Base-by-base conservation (phyloP, 1,140 invertebrate species). In the Monochamus saltuarius region DNA sequence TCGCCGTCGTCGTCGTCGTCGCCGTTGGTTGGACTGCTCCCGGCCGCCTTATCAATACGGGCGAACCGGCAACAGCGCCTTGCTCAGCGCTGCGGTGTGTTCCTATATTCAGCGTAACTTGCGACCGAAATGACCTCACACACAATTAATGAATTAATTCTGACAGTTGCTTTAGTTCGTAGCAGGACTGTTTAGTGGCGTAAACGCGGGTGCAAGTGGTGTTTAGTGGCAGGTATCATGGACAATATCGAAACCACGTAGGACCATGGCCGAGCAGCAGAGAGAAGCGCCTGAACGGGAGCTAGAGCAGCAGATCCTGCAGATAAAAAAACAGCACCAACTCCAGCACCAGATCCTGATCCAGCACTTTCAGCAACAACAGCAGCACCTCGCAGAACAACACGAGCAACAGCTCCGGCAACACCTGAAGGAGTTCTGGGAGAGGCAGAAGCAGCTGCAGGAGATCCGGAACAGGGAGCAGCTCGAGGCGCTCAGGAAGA, bases 401-500 rank as follows among this genome's bases (percentile, higher is more conserved):
- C 87, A 89, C 75, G 86, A 89, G 73, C 85, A 87, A 62, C 86
- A 89, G 73, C 73, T 89, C 14, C 80, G 86, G 50, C 86, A 87
- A 64, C 84, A 87, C 65, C 81, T 88, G 61, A 85, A 77, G 61
- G 70, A 76, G 60, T 77, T 75, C 59, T 77, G 82, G 75, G 77
- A 76, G 29, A 78, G 83, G 61, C 81, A 83, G 77, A 85, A 75
- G 78, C 91, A 87, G 70, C 78, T 87, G 73, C 76, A 88, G 69
- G 85, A 91, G 76, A 77, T 86, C 58, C 79, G 86, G 67, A 89
- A 95, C 73, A 84, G 91, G 51, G 90, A 92, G 72, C 81, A 89
- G 62, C 80, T 92, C 56, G 89, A 94, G 68, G 86, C 89, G 14
- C 79, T 95, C 50, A 88, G 91, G 66, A 95, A 96, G 78, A 95